Conservation (phyloP, 2,797 vertebrate genomes). For the Chrysocyon brachyurus region DNA sequence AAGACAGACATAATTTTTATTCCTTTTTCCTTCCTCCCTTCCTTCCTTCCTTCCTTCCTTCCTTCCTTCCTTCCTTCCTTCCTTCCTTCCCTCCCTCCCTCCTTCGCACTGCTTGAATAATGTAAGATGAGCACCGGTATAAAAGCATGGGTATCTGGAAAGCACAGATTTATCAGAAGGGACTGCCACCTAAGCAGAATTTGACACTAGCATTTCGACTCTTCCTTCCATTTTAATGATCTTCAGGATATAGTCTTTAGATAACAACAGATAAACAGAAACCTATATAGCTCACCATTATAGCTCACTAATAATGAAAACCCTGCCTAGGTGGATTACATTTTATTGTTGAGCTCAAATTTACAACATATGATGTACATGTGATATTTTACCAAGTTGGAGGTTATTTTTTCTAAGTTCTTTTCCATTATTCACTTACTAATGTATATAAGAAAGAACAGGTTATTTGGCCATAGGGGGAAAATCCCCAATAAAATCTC, state of each 20-base stretch:
- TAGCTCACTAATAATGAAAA: conserved; percentile 53
- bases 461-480: not conserved
- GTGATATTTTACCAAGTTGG: conserved; percentile 45
- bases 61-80: not conserved
- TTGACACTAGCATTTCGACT: conserved; percentile 73
- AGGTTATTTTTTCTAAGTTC: not conserved
- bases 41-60: not conserved
- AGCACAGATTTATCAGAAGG: conserved; percentile 83
- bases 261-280: conserved; percentile 55
- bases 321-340: conserved; percentile 57
- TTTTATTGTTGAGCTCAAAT: conserved; percentile 58
- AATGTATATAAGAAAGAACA: conserved; percentile 32
- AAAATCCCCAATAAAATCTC: not conserved
- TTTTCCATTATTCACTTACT: conserved; percentile 25
- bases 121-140: conserved; percentile 83
- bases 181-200: conserved; percentile 81
- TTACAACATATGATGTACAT: not conserved
- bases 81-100: not conserved
- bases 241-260: conserved; percentile 51
- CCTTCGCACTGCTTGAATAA: conserved; percentile 68
- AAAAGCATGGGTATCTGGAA: conserved; percentile 67
- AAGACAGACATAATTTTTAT: not conserved
- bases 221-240: conserved; percentile 74
- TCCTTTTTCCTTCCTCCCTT: not conserved
- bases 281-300: too few relatives aligned